Base-by-base conservation (phyloP, 2,888 invertebrate species). In the Caenorhabditis sp. region DNA sequence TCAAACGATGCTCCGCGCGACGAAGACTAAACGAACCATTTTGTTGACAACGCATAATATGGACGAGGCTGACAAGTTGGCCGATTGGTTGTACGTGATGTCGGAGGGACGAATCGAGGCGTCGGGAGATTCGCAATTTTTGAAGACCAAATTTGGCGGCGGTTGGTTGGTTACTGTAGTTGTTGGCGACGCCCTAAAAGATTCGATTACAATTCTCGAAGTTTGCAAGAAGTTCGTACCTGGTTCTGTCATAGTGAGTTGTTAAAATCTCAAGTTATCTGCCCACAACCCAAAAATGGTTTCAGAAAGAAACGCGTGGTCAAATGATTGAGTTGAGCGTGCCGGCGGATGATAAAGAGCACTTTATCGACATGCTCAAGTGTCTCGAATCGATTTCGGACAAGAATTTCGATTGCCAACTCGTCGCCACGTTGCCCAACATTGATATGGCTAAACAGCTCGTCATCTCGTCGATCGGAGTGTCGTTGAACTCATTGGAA, bases 21-120 rank as follows among this genome's bases (percentile, higher is more conserved):
- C 70, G 36, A 83, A 83, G 63, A 57, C 57, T 8, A 62, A 82
- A 49, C 31, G 80, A 66, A 83, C 86, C 0, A 82, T 85, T 31
- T 77, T 85, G n/a, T 66, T 85, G 50, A 86, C 86, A 3, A 86
- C 85, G 0, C 86, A 85, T 64, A 86, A 84, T 64, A 86, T 86
- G 84, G 83, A 85, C 59, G 86, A 86, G 69, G 86, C 86, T 1
- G 86, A 86, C 60, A 67, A 69, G 23, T 69, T 86, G n/a, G 86
- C 83, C 6, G 86, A 86, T 51, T 74, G 83, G 55, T 77, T 86
- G 23, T 77, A 73, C 8, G 83, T 86, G 49, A 86, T 86, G 85
- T 79, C 76, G 24, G 81, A 83, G 21, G 85, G 85, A 61, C 72
- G 71, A 10, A 66, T 82, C 37, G 79, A 72, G 14, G 84, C 83